Conservation (phyloP, 2,113 vertebrate species). For the Lipophrys pholis region DNA sequence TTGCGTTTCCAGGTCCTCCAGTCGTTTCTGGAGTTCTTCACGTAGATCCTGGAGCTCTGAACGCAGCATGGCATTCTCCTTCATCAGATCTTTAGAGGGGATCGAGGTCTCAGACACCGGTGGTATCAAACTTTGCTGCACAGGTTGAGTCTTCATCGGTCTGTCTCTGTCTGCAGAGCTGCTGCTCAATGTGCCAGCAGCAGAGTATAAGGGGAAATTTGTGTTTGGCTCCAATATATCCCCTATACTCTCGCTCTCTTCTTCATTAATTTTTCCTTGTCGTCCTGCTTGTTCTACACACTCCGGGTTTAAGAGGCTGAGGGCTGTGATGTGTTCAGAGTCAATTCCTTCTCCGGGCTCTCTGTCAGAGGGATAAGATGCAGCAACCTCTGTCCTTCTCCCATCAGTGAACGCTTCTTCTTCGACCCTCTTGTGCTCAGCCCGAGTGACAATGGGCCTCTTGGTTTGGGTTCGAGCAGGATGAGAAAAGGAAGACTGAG, state of each 20-base stretch:
- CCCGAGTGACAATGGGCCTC: slow-evolving; percentile 28
- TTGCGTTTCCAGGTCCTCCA: slow-evolving; percentile 83
- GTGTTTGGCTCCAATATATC: slow-evolving; percentile 13
- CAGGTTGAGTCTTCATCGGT: not conserved
- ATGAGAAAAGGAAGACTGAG: slow-evolving; percentile 44
- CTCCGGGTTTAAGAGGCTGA: slow-evolving; percentile 57
- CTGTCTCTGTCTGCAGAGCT: not conserved
- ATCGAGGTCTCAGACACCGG: not conserved
- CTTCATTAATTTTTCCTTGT: slow-evolving; percentile 15
- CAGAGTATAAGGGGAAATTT: not conserved
- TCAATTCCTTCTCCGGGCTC: slow-evolving; percentile 85
- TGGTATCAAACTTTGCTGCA: not conserved
- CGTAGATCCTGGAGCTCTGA: slow-evolving; percentile 74
- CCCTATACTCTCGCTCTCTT: not conserved
- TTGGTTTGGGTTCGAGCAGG: slow-evolving; percentile 54
- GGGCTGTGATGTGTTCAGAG: slow-evolving; percentile 72
- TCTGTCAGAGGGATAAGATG: slow-evolving; percentile 74
- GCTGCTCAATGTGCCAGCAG: not conserved
- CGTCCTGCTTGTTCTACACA: slow-evolving; percentile 21
- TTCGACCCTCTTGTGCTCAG: slow-evolving; percentile 35
- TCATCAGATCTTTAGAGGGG: slow-evolving; percentile 61
- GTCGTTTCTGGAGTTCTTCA: slow-evolving; percentile 75
- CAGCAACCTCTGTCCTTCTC: slow-evolving; percentile 16
- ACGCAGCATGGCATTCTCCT: slow-evolving; percentile 69
- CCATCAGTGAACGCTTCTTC: slow-evolving; percentile 43